Conservation (phyloP, 2,797 vertebrate genomes). For the Platyrinchus mystaceus region DNA sequence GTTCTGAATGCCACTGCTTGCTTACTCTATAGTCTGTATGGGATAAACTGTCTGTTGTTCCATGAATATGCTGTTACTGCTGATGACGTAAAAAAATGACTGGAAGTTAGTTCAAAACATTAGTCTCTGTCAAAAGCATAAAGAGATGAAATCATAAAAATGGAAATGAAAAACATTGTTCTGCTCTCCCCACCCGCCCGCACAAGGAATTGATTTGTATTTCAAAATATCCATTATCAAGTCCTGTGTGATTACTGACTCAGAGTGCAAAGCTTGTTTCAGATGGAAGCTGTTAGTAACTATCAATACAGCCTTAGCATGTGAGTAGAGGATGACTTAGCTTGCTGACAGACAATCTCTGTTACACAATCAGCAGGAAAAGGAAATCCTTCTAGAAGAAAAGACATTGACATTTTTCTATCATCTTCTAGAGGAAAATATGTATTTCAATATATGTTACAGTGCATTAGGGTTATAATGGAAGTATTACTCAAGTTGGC, state of each 20-base stretch:
- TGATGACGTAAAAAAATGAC: background rate
- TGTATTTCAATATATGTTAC: background rate
- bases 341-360: background rate
- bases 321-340: background rate
- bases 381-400: background rate
- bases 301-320: background rate
- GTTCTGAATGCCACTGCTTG: background rate
- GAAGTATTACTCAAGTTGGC: background rate
- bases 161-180: background rate
- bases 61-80: background rate
- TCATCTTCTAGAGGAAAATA: background rate
- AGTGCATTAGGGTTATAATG: background rate
- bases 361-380: background rate
- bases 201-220: background rate
- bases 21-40: background rate
- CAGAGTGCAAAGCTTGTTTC: background rate
- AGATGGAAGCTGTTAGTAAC: background rate
- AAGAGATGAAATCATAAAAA: background rate
- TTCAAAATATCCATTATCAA: background rate
- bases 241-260: background rate
- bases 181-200: background rate
- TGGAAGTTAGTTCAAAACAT: background rate
- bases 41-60: background rate
- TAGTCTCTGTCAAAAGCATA: background rate
- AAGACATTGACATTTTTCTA: background rate